Evolutionary conservation across 2,888 invertebrate species (phyloP).

Genomic region (Trachelus stipa): DNA sequence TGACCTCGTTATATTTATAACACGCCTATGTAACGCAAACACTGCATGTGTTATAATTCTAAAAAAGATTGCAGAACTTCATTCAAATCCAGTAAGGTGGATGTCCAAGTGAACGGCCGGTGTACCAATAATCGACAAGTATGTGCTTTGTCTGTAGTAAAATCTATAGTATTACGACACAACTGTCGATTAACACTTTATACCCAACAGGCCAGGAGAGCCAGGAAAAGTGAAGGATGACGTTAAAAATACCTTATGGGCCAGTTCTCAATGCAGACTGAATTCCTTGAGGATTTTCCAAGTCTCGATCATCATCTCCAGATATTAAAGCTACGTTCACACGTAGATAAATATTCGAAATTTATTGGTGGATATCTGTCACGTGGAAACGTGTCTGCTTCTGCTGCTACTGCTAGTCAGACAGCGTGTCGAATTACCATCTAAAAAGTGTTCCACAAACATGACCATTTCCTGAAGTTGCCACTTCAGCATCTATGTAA

Average conservation of each 20-base stretch:
- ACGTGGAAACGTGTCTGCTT: not conserved
- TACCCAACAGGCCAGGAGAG: not conserved
- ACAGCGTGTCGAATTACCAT: not conserved
- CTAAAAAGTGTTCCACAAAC: not conserved
- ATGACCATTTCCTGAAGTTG: not conserved
- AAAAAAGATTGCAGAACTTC: not conserved
- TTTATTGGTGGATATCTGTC: not conserved
- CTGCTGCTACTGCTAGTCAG: not conserved
- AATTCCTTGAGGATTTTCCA: not conserved
- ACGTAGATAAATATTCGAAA: not conserved
- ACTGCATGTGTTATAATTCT: not conserved
- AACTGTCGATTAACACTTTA: not conserved
- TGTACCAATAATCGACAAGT: no score
- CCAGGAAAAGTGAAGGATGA: not conserved
- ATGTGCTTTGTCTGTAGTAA: no score
- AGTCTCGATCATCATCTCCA: not conserved
- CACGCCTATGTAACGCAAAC: not conserved
- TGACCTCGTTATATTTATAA: not conserved
- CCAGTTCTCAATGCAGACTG: not conserved
- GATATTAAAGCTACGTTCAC: not conserved
- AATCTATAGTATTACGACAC: no score
- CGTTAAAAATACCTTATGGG: not conserved
- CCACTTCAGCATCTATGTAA: not conserved
- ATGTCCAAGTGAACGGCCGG: no score
- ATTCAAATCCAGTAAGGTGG: not conserved